Evolutionary conservation across 1,140 invertebrate genomes (phyloP), one percentile per base, ranked within the genome.

Genomic region (Zaprionus taronus): DNA sequence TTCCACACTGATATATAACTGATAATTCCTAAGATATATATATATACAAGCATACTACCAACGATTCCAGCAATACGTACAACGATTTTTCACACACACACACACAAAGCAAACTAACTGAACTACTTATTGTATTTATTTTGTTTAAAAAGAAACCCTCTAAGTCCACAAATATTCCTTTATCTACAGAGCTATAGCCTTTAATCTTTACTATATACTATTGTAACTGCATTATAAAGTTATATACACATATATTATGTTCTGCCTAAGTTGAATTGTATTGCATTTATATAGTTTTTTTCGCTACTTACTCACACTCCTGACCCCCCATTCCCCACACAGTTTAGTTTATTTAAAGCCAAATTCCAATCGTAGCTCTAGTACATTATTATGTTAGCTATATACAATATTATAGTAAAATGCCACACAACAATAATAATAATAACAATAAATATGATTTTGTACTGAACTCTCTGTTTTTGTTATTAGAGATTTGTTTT

Each of bases 381-480:
- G 68, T 28, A 63, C 41, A 31, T 20, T 31, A 55, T 64, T 84
- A 61, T 61, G n/a, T 47, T 47, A 47, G 41, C 41, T 47, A 64
- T 62, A 78, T 63, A 64, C 41, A 63, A 31, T 62, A 55, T 55
- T 55, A 31, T 72, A 83, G 81, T 66, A 36, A 65, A 79, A 74
- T 80, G 79, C 72, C 68, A 83, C 73, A 73, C 68, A 67, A 44
- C 26, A 78, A 78, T 86, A 85, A 70, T 79, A 82, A 82, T 80
- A 85, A 79, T 53, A 51, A 51, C 77, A 87, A 86, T 77, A 83
- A 74, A 83, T 86, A 87, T 85, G 76, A 83, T 83, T 80, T 86
- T 86, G 73, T 86, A 86, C 77, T 89, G 84, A 86, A 83, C 51
- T 14, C 44, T 34, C 31, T 65, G 41, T 55, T 61, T 55, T 26